Conservation (phyloP, 1,140 invertebrate species). For the Cyrtorhinus lividipennis region DNA sequence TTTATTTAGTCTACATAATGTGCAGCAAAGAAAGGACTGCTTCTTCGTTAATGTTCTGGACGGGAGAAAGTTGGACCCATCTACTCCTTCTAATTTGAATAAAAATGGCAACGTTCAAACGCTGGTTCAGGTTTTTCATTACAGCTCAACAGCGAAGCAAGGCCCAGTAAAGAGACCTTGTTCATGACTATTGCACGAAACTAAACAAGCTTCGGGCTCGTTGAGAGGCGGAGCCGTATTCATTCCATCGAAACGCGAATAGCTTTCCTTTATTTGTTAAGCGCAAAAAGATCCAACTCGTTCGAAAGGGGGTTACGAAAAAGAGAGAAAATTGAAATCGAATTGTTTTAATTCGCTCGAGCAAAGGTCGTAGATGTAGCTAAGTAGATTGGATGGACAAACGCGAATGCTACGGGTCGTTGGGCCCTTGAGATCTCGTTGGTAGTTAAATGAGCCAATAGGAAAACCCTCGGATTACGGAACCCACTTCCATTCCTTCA, state of each 20-base stretch:
- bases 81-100: too few species aligned
- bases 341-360: constrained; percentile 3
- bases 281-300: background rate
- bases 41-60: too few species aligned
- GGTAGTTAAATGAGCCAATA: constrained; percentile 9
- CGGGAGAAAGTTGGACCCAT: too few species aligned
- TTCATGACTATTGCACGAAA: background rate
- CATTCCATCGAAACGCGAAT: too few species aligned
- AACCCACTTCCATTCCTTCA: constrained; percentile 6
- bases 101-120: too few species aligned
- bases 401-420: background rate
- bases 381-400: constrained; percentile 6
- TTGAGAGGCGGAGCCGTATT: background rate
- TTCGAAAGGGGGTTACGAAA: too few species aligned
- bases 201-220: background rate
- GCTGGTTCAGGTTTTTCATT: too few species aligned
- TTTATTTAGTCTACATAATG: too few species aligned
- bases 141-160: too few species aligned
- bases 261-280: too few species aligned
- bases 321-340: constrained; percentile 3
- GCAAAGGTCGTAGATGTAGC: background rate
- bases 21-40: too few species aligned
- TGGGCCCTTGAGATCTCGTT: background rate
- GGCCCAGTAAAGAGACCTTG: background rate
- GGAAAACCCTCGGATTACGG: background rate